Conservation (phyloP, 1,140 invertebrate genomes). For the Bombus superbus region DNA sequence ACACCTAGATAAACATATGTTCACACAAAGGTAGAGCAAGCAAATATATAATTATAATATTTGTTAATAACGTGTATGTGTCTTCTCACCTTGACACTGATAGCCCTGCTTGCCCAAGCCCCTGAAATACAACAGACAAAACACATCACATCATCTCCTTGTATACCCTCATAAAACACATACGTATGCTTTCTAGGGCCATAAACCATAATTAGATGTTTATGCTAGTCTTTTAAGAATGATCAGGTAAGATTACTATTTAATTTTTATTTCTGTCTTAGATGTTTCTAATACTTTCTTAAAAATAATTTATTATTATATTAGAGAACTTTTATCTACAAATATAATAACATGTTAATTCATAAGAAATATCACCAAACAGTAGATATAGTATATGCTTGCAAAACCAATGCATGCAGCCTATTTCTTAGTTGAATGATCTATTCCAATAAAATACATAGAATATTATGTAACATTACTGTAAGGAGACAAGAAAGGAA, state of each 20-base stretch:
- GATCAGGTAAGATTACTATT: slow-evolving; percentile 2
- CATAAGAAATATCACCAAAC: slow-evolving; percentile 23
- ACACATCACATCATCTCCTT: slow-evolving; percentile 82
- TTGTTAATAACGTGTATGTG: slow-evolving; percentile 83
- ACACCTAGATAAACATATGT: slow-evolving; percentile 61
- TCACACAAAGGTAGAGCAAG: slow-evolving; percentile 74
- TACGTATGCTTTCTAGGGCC: slow-evolving; percentile 73
- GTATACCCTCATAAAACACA: slow-evolving; percentile 78
- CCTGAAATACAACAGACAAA: slow-evolving; percentile 90
- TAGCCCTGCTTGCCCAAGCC: slow-evolving; percentile 99
- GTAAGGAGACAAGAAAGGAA: neutral
- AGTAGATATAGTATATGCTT: slow-evolving; percentile 24
- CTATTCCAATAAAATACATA: neutral
- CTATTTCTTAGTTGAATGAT: slow-evolving; percentile 19
- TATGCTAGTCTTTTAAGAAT: slow-evolving; percentile 39
- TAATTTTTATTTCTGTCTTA: slow-evolving; percentile 24
- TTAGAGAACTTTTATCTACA: neutral
- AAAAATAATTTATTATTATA: slow-evolving; percentile 7
- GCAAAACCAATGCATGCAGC: slow-evolving; percentile 61
- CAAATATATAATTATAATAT: slow-evolving; percentile 77
- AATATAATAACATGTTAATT: slow-evolving; percentile 34
- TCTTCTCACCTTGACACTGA: slow-evolving; percentile 98
- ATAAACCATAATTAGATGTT: slow-evolving; percentile 64
- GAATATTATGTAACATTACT: neutral
- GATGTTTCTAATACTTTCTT: slow-evolving; percentile 12